Evolutionary conservation across 2,888 invertebrate genomes (phyloP).

Genomic region (Macrosiphum euphorbiae): DNA sequence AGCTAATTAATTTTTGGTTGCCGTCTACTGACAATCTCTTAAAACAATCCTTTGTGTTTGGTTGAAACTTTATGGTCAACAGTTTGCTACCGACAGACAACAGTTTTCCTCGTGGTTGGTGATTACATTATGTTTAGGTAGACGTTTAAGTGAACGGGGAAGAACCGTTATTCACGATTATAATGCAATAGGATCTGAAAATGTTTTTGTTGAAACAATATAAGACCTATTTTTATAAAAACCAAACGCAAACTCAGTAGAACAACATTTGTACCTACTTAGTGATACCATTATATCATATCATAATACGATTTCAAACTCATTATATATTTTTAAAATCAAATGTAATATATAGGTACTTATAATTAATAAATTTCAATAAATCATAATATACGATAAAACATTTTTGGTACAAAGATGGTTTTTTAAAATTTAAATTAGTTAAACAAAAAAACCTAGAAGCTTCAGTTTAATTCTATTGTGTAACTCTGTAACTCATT

Average conservation of each 20-base stretch:
- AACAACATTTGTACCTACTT: neutral
- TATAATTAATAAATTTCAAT: neutral
- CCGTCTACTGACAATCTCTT: neutral
- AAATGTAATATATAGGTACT: neutral
- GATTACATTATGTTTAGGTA: neutral
- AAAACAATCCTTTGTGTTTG: constrained; percentile 15
- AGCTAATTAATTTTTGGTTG: neutral
- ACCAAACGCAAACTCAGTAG: neutral
- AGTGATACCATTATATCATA: neutral
- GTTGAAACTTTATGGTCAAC: constrained; percentile 15
- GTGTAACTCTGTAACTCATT: neutral
- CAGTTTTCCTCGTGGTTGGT: neutral
- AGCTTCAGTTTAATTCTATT: neutral
- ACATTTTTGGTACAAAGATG: neutral
- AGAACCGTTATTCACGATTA: neutral
- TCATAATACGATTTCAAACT: neutral
- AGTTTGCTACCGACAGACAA: neutral
- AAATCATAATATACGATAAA: neutral
- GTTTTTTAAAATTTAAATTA: neutral
- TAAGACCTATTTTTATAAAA: neutral
- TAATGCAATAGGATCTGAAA: neutral
- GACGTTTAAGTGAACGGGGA: neutral
- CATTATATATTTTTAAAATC: neutral
- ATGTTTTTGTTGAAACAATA: neutral
- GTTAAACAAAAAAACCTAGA: neutral